A percentile compares a stretch with the other conserved stretches of the same genome.
phyloP scores from a whole-genome alignment of 2,113 vertebrate species.

The Tachuris rubrigastra region DNA sequence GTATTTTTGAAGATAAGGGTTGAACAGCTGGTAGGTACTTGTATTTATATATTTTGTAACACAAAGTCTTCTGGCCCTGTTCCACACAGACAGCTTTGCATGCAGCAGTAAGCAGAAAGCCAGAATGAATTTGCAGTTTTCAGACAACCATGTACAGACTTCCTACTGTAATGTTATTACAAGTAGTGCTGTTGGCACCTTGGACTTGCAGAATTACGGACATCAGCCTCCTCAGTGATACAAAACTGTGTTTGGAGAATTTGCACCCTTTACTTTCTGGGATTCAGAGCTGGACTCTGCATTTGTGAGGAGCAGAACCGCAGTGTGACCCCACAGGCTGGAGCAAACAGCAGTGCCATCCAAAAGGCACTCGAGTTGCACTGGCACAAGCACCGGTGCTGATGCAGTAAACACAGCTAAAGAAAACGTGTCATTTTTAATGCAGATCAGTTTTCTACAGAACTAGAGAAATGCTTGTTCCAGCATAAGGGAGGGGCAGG shows the following conservation, averaged over 20 bases:
- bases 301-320: accelerated
- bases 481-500: background rate
- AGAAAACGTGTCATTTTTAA: background rate
- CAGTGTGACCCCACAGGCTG: background rate
- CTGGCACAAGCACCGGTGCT: background rate
- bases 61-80: background rate
- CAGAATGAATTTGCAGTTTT: constrained; percentile 41
- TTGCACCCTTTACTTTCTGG: background rate
- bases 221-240: background rate
- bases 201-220: background rate
- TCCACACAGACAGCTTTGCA: background rate
- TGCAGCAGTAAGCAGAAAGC: background rate
- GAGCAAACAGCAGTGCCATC: background rate
- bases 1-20: background rate
- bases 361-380: background rate
- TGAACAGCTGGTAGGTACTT: background rate
- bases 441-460: background rate
- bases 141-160: background rate
- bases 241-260: background rate
- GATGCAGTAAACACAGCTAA: background rate
- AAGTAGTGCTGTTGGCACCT: background rate
- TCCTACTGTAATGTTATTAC: background rate
- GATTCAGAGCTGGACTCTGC: background rate
- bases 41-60: background rate
- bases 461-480: background rate